A percentile compares a stretch with the other conserved stretches of the same genome.
These are phyloP conservation scores for Tuta absoluta DNA, from an alignment of 2,888 invertebrate species.

Conservation along the genomic window DNA sequence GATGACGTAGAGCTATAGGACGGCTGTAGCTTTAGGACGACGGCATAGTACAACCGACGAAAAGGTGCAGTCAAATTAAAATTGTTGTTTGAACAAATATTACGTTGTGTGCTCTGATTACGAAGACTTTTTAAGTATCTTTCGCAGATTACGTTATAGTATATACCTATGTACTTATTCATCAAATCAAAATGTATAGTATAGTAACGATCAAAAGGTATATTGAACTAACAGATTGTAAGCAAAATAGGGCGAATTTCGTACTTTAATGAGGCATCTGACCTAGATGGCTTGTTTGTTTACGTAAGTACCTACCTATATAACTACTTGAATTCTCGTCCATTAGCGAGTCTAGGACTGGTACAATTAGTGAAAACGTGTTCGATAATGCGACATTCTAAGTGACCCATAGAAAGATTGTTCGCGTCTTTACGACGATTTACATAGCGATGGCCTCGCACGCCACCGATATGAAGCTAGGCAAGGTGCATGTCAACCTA, in stretches of 20 bases:
- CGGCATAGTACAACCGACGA: not conserved
- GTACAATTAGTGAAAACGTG: conserved; percentile 1
- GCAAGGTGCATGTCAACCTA: not conserved
- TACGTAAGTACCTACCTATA: not conserved
- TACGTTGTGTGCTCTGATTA: not conserved
- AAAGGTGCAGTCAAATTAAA: not conserved
- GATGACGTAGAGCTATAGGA: not conserved
- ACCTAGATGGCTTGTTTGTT: conserved; percentile 5
- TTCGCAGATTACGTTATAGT: not conserved
- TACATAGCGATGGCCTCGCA: not conserved
- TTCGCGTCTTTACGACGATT: not conserved
- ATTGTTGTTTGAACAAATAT: too few species aligned
- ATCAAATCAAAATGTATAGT: not conserved
- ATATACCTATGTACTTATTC: too few species aligned
- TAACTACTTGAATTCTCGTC: not conserved
- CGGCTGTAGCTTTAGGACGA: too few species aligned
- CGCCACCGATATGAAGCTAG: not conserved
- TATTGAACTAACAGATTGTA: not conserved
- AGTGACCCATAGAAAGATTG: not conserved
- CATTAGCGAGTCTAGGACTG: not conserved
- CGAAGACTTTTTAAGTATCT: not conserved
- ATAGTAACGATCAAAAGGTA: not conserved
- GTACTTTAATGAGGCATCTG: conserved; percentile 5
- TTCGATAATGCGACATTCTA: conserved; percentile 3
- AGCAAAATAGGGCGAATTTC: not conserved